phyloP scores from a whole-genome alignment of 2,888 invertebrate genomes.

The Alcis repandata region DNA sequence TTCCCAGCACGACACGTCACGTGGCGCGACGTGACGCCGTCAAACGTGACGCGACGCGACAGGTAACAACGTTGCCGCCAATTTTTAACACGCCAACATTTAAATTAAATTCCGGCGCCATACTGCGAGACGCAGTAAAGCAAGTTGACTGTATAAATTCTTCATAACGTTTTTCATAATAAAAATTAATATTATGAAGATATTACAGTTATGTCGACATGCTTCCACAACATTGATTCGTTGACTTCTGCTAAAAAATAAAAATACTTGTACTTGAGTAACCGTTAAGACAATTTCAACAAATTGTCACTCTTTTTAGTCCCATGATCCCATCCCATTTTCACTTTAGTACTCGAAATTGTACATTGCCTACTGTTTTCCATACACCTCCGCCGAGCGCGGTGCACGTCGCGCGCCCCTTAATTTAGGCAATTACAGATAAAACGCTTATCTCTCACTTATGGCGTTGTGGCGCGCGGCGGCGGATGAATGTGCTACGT shows the following conservation, averaged over 20 bases:
- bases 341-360: too few relatives aligned
- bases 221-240: background rate
- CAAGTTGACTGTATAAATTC: too few relatives aligned
- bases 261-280: too few relatives aligned
- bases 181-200: too few relatives aligned
- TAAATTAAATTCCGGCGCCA: conserved; percentile 76
- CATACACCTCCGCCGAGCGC: conserved; percentile 14
- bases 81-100: conserved; percentile 80
- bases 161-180: too few relatives aligned
- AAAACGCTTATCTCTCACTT: conserved; percentile 74
- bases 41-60: conserved; percentile 68
- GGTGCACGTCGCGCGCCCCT: conserved; percentile 56
- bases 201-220: too few relatives aligned
- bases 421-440: conserved; percentile 78
- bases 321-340: too few relatives aligned
- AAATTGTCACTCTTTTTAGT: too few relatives aligned
- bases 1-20: conserved; percentile 46
- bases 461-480: conserved; percentile 50
- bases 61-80: conserved; percentile 75
- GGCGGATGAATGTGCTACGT: conserved; percentile 25
- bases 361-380: conserved; percentile 18
- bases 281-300: too few relatives aligned
- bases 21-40: conserved; percentile 57
- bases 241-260: background rate
- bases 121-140: conserved; percentile 7